Conservation (phyloP, 2,113 vertebrate species). For the Pygoscelis antarcticus region DNA sequence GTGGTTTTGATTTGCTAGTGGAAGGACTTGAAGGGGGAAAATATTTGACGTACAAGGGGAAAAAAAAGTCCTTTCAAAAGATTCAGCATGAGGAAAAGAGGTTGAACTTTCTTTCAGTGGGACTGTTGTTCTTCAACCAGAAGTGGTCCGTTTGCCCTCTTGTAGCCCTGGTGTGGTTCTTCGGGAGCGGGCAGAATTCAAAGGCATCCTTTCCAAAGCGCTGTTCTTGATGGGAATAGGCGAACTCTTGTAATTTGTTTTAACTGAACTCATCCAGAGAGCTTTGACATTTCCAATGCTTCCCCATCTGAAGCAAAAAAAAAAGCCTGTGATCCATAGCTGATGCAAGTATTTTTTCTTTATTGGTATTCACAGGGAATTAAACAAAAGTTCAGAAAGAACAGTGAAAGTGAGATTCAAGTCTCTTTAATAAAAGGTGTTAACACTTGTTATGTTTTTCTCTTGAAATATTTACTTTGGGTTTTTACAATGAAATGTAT, state of each 20-base stretch:
- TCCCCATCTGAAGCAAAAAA: background rate
- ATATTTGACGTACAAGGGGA: background rate
- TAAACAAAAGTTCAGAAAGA: background rate
- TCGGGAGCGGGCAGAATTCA: background rate
- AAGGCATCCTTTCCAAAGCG: background rate
- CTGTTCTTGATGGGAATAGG: background rate
- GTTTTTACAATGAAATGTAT: background rate
- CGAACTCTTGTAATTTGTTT: background rate
- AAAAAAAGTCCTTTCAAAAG: background rate
- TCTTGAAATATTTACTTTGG: background rate
- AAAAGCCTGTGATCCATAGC: background rate
- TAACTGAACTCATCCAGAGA: background rate
- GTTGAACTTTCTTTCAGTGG: background rate
- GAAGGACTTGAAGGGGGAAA: background rate
- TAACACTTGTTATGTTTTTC: background rate
- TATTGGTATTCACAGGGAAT: background rate
- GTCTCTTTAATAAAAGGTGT: background rate
- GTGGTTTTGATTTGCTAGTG: background rate
- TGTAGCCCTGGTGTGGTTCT: accelerated
- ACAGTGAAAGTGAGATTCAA: background rate
- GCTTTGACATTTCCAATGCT: background rate
- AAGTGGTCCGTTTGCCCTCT: background rate
- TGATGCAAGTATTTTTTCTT: background rate
- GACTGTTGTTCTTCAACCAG: background rate
- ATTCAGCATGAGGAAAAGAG: background rate